Evolutionary conservation across 1,140 invertebrate species (phyloP).

Genomic region (Oreohelix idahoensis): DNA sequence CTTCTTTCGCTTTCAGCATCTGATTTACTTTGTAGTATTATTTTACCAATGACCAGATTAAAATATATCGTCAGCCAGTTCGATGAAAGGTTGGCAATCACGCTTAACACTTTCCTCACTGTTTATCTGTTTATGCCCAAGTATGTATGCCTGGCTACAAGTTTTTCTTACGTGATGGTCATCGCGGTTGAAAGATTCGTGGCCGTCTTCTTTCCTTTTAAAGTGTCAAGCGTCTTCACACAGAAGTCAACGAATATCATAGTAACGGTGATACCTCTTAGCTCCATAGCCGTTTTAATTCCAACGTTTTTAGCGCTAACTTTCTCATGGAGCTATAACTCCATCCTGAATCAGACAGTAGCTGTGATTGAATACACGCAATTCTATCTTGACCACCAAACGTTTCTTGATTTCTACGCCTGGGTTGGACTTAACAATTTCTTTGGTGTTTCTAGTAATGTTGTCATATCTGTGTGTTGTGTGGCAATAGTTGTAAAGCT

Average conservation of each 20-base stretch:
- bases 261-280: not conserved
- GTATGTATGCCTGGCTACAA: not conserved
- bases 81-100: not conserved
- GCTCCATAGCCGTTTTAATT: not conserved
- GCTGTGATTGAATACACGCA: not conserved
- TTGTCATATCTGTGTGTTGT: not conserved
- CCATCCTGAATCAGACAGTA: not conserved
- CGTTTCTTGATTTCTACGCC: not conserved
- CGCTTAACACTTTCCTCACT: not conserved
- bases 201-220: conserved; percentile 13
- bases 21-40: not conserved
- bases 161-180: not conserved
- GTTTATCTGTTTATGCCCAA: conserved; percentile 20
- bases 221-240: conserved; percentile 2
- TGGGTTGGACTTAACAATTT: not conserved
- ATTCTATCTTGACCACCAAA: not conserved
- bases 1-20: not conserved
- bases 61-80: not conserved
- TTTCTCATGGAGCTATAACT: not conserved
- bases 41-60: not conserved
- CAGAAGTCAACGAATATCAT: not conserved
- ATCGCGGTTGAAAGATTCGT: conserved; percentile 20
- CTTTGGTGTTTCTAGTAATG: not conserved
- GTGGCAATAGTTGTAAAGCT: not conserved
- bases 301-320: not conserved